Conservation (phyloP, 2,797 vertebrate species). For the Sebastes diploproa region DNA sequence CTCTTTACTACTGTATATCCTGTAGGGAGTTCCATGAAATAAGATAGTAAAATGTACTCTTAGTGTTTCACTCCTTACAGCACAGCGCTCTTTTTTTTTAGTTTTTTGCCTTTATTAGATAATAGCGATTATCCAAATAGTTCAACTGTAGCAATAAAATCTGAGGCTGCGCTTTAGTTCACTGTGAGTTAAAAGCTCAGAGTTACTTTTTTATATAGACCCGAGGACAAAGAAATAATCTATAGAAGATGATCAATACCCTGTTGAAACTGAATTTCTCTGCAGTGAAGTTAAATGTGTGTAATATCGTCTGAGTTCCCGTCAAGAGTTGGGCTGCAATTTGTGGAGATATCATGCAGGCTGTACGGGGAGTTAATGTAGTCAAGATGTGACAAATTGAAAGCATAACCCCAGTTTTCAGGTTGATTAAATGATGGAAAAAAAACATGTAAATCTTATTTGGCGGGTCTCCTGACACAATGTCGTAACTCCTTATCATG, state of each 20-base stretch:
- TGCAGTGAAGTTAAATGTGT: neutral
- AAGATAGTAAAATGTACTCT: neutral
- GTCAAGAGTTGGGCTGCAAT: neutral
- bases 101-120: neutral
- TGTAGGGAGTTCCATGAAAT: neutral
- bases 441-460: neutral
- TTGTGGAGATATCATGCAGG: neutral
- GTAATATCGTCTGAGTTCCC: neutral
- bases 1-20: neutral
- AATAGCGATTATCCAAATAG: neutral
- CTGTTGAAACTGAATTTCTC: neutral
- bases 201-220: neutral
- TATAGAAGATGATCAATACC: neutral
- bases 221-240: neutral
- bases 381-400: constrained; percentile 7
- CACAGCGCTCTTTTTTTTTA: neutral
- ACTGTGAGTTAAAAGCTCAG: neutral
- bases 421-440: neutral
- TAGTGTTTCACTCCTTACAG: neutral
- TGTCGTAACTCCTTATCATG: neutral
- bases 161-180: neutral
- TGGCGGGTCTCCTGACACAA: neutral
- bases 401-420: neutral
- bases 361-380: neutral
- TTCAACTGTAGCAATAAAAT: neutral